Conservation (phyloP, 2,113 vertebrate genomes). For the Heptranchias perlo region DNA sequence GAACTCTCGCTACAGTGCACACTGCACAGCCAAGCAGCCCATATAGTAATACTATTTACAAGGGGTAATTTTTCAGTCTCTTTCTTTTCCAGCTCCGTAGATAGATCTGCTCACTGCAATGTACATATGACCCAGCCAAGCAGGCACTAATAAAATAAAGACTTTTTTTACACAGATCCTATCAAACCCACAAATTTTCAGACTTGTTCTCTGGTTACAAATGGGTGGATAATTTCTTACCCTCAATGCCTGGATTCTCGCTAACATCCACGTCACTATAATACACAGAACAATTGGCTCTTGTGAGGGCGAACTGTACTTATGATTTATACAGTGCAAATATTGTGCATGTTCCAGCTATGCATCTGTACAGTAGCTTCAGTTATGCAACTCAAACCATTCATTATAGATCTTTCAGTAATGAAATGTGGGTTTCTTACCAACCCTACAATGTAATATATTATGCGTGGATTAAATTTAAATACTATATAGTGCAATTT, state of each 20-base stretch:
- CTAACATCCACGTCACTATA: not conserved
- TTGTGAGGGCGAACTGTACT: not conserved
- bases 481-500: not conserved
- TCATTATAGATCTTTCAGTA: not conserved
- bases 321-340: conserved; percentile 12
- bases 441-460: not conserved
- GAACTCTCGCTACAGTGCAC: conserved; percentile 20
- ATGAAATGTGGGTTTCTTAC: not conserved
- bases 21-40: not conserved
- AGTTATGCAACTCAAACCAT: not conserved
- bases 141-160: conserved; percentile 30
- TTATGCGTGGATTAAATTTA: not conserved
- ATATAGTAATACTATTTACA: conserved; percentile 33
- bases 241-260: not conserved
- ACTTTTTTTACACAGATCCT: conserved; percentile 3
- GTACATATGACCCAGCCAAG: not conserved
- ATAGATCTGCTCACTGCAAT: not conserved
- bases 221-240: conserved; percentile 3
- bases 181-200: conserved; percentile 15
- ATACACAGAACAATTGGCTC: conserved; percentile 2
- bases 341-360: conserved; percentile 10
- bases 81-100: not conserved
- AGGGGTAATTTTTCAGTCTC: conserved; percentile 32
- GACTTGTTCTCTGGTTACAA: not conserved
- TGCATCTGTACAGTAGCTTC: not conserved